phyloP scores from a whole-genome alignment of 2,113 vertebrate species.

The Prolemur simus region DNA sequence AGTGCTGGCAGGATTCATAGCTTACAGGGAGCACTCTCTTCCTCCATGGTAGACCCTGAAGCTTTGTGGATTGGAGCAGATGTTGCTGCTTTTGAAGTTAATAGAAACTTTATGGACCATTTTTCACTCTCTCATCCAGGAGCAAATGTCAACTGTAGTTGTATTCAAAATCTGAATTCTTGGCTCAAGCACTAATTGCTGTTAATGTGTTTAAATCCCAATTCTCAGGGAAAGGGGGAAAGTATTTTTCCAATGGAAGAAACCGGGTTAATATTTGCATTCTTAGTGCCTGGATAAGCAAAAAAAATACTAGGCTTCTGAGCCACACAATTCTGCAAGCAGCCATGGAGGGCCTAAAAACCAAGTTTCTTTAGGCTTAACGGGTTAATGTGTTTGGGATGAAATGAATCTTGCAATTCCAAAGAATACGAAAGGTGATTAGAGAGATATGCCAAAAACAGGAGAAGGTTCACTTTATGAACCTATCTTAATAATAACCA shows the following conservation, averaged over 20 bases:
- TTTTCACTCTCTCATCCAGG: slow-evolving; percentile 75
- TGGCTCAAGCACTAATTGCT: slow-evolving; percentile 57
- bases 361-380: background rate
- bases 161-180: slow-evolving; percentile 67
- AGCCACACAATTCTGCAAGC: slow-evolving; percentile 26
- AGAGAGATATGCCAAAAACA: background rate
- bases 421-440: background rate
- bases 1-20: background rate
- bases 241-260: slow-evolving; percentile 50
- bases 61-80: slow-evolving; percentile 61
- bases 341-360: background rate
- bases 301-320: slow-evolving; percentile 46
- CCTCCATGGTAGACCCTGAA: slow-evolving; percentile 13
- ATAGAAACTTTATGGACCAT: slow-evolving; percentile 72
- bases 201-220: slow-evolving; percentile 73
- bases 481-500: background rate
- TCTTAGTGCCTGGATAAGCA: slow-evolving; percentile 54
- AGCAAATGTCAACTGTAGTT: slow-evolving; percentile 64
- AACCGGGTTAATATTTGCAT: slow-evolving; percentile 61
- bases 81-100: slow-evolving; percentile 73
- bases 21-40: background rate
- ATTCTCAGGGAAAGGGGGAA: slow-evolving; percentile 52
- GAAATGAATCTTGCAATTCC: background rate
- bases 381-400: background rate
- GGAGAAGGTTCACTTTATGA: background rate